Percentiles rank a stretch among this genome's conserved stretches.
These are phyloP conservation scores for Ochropleura plecta DNA, from an alignment of 2,888 invertebrate genomes.

Conservation along the genomic window DNA sequence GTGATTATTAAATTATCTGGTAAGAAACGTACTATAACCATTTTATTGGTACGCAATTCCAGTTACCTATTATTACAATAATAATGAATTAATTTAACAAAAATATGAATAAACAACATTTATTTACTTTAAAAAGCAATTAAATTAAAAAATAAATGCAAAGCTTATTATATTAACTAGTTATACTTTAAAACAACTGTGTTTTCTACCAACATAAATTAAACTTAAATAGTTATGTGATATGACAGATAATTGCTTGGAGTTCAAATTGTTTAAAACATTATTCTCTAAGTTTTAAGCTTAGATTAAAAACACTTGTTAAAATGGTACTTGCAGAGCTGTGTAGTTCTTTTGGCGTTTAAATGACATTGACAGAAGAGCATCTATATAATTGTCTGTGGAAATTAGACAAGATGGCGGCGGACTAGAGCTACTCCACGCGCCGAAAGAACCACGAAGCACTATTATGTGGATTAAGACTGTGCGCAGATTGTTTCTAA, in stretches of 20 bases:
- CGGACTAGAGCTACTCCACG: not conserved
- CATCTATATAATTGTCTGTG: not conserved
- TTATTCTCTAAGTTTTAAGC: conserved; percentile 30
- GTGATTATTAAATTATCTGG: conserved; percentile 4
- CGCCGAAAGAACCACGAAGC: not conserved
- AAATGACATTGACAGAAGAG: not conserved
- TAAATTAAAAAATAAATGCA: conserved; percentile 64
- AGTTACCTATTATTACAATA: not conserved
- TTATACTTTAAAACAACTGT: conserved; percentile 15
- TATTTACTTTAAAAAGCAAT: conserved; percentile 32
- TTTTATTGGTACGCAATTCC: conserved; percentile 27
- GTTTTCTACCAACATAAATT: conserved; percentile 40
- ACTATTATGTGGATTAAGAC: not conserved
- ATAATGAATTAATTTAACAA: not conserved
- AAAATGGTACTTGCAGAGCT: conserved; percentile 4
- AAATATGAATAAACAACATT: not conserved
- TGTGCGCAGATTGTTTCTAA: not conserved
- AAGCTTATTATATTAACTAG: conserved; percentile 65
- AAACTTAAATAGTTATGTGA: conserved; percentile 66
- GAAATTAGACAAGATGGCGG: not conserved
- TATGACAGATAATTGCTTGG: conserved; percentile 78
- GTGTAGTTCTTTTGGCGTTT: not conserved
- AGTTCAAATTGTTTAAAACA: conserved; percentile 36
- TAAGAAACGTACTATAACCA: conserved; percentile 6
- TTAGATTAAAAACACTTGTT: conserved; percentile 32